These are phyloP conservation scores for Pocillopora verrucosa DNA, from an alignment of 64 coral and sea anemone species.

Conservation along the genomic window DNA sequence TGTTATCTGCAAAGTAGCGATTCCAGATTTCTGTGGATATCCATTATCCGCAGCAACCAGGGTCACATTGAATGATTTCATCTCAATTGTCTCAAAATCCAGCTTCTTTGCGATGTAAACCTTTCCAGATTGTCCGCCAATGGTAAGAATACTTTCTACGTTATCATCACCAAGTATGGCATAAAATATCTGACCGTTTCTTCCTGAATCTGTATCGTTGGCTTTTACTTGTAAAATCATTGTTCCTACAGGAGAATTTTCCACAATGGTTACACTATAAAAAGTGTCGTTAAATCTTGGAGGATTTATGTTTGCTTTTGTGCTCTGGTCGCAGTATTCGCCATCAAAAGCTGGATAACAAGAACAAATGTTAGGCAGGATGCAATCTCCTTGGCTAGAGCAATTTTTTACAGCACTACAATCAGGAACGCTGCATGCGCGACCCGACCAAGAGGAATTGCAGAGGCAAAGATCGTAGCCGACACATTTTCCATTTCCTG, in stretches of 20 bases:
- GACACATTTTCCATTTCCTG: slow-evolving; percentile 35
- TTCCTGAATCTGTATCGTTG: slow-evolving; percentile 65
- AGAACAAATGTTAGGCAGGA: slow-evolving; percentile 18
- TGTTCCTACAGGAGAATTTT: slow-evolving; percentile 29
- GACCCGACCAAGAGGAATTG: slow-evolving; percentile 26
- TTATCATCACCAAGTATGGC: slow-evolving; percentile 1
- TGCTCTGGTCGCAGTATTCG: slow-evolving; percentile 1
- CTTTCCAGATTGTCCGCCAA: slow-evolving; percentile 28
- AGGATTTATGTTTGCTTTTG: slow-evolving; percentile 25
- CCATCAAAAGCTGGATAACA: slow-evolving; percentile 40
- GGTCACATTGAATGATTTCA: background rate
- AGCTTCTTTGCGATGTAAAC: background rate
- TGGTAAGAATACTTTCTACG: background rate
- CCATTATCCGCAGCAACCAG: slow-evolving; percentile 37
- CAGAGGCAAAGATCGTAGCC: slow-evolving; percentile 38
- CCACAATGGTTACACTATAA: slow-evolving; percentile 26
- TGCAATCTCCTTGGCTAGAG: slow-evolving; percentile 34
- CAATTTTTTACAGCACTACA: slow-evolving; percentile 37
- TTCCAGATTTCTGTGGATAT: slow-evolving; percentile 11
- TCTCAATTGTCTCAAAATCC: slow-evolving; percentile 7
- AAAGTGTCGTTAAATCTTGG: slow-evolving; percentile 13
- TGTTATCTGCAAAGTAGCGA: background rate
- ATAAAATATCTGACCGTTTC: slow-evolving; percentile 73
- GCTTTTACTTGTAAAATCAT: slow-evolving; percentile 52
- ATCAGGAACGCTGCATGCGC: slow-evolving; percentile 45